Conservation (phyloP, 2,113 vertebrate species). For the Tachycineta bicolor region DNA sequence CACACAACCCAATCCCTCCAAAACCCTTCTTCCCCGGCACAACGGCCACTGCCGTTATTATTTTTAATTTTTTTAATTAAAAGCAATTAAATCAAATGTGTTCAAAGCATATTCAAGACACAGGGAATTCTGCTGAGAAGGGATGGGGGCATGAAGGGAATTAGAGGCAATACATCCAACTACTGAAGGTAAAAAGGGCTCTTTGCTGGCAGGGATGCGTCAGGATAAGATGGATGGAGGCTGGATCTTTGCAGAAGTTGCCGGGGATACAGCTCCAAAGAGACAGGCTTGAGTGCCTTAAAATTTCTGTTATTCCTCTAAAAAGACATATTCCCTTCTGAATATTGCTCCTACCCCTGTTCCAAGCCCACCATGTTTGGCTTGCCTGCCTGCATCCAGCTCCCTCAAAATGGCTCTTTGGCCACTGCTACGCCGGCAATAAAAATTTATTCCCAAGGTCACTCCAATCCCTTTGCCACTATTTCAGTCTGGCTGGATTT, state of each 20-base stretch:
- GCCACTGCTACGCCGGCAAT: not conserved
- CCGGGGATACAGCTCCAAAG: not conserved
- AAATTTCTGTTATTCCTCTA: not conserved
- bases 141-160: not conserved
- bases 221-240: not conserved
- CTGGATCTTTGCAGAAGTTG: not conserved
- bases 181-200: not conserved
- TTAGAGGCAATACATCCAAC: not conserved
- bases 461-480: not conserved
- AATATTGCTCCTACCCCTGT: not conserved
- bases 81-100: not conserved
- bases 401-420: conserved; percentile 60
- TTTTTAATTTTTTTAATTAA: not conserved
- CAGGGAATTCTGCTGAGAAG: not conserved
- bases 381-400: not conserved
- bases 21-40: not conserved
- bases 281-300: not conserved
- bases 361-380: not conserved
- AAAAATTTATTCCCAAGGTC: conserved; percentile 57
- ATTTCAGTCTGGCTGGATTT: not conserved
- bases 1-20: not conserved
- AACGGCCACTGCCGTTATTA: not conserved
- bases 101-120: not conserved
- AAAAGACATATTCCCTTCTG: not conserved
- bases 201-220: not conserved